Evolutionary conservation across 2,113 vertebrate species (phyloP).

Genomic region (Corythaixoides concolor): DNA sequence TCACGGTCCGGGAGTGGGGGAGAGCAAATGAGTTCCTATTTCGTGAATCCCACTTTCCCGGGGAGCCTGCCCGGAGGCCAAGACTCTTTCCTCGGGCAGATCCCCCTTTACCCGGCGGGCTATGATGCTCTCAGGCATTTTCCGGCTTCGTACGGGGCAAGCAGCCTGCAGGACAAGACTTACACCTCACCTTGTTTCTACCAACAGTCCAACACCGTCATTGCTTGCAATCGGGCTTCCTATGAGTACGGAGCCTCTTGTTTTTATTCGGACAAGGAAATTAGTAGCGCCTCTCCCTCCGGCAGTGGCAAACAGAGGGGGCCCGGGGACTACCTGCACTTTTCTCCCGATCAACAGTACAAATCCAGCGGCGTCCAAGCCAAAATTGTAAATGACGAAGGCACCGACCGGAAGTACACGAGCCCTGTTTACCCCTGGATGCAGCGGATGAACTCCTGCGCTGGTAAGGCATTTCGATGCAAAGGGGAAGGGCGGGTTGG

Average conservation of each 20-base stretch:
- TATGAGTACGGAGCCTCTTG: slow-evolving; percentile 85
- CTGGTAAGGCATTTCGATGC: slow-evolving; percentile 74
- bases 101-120: slow-evolving; percentile 76
- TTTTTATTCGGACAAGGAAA: slow-evolving; percentile 84
- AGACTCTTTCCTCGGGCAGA: slow-evolving; percentile 81
- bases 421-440: slow-evolving; percentile 85
- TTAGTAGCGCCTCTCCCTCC: slow-evolving; percentile 76
- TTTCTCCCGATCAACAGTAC: slow-evolving; percentile 79
- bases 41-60: slow-evolving; percentile 85
- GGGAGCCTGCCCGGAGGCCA: slow-evolving; percentile 82
- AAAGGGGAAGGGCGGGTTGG: not conserved
- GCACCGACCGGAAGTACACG: slow-evolving; percentile 84
- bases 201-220: slow-evolving; percentile 81
- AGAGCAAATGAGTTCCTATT: slow-evolving; percentile 88
- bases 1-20: slow-evolving; percentile 82
- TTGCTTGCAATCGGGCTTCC: slow-evolving; percentile 81
- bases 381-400: slow-evolving; percentile 81
- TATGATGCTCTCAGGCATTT: slow-evolving; percentile 86
- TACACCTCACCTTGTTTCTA: slow-evolving; percentile 82
- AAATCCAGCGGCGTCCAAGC: slow-evolving; percentile 74
- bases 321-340: slow-evolving; percentile 79
- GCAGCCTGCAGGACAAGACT: slow-evolving; percentile 82
- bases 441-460: slow-evolving; percentile 85
- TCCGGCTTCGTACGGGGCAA: slow-evolving; percentile 81
- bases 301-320: slow-evolving; percentile 78